phyloP scores from a whole-genome alignment of 1,140 invertebrate species.

The Armadillidium nasatum region DNA sequence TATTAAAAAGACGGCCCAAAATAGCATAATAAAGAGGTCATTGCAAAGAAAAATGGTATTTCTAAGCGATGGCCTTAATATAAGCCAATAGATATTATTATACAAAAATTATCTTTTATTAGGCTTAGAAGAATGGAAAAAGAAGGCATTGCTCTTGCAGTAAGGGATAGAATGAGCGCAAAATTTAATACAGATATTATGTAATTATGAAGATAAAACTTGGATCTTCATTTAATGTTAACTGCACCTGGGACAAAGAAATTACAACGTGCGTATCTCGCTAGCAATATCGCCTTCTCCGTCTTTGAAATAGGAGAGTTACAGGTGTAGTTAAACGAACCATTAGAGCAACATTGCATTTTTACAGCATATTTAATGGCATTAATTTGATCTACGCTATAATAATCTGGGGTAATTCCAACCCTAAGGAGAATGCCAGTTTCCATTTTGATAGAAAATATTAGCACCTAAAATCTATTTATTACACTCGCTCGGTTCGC shows the following conservation, averaged over 20 bases:
- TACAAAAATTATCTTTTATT: neutral
- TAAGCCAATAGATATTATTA: neutral
- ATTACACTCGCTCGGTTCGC: neutral
- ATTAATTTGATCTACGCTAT: slow-evolving; percentile 11
- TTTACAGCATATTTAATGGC: slow-evolving; percentile 13
- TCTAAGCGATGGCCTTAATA: neutral
- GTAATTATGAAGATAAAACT: slow-evolving; percentile 10
- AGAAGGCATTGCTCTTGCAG: neutral
- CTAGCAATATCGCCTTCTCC: neutral
- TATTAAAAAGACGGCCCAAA: too few relatives aligned
- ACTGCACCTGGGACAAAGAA: slow-evolving; percentile 6
- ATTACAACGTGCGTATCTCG: slow-evolving; percentile 7
- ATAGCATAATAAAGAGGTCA: too few relatives aligned
- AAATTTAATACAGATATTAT: slow-evolving; percentile 12
- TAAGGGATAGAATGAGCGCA: neutral
- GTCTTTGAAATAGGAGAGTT: slow-evolving; percentile 3
- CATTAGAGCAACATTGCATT: slow-evolving; percentile 12
- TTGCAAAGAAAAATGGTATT: too few relatives aligned
- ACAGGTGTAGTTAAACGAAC: slow-evolving; percentile 9
- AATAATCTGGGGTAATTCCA: slow-evolving; percentile 12
- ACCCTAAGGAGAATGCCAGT: slow-evolving; percentile 11
- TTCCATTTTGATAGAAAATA: slow-evolving; percentile 14
- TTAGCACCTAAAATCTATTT: slow-evolving; percentile 11
- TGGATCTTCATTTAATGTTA: slow-evolving; percentile 5
- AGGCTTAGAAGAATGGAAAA: neutral